Evolutionary conservation across 2,113 vertebrate genomes (phyloP).

Genomic region (Empidonax alnorum): DNA sequence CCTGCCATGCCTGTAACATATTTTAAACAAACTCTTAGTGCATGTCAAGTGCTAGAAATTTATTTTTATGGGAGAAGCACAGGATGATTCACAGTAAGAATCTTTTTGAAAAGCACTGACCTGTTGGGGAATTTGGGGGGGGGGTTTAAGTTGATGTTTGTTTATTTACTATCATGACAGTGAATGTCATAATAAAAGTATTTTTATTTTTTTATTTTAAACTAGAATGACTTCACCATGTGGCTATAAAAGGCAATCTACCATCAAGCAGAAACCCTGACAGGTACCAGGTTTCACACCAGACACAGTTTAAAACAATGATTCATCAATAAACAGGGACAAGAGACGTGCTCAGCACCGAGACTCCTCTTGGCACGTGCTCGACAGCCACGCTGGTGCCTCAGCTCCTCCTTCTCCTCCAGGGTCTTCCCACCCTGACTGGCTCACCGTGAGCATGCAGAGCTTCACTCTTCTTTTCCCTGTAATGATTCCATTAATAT

Average conservation of each 20-base stretch:
- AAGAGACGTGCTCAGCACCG: fast-evolving
- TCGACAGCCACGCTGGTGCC: not conserved
- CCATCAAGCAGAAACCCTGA: not conserved
- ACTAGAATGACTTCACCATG: not conserved
- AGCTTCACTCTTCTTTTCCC: not conserved
- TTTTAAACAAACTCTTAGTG: not conserved
- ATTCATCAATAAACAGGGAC: not conserved
- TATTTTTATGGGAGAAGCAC: not conserved
- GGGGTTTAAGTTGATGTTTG: fast-evolving
- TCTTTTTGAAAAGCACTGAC: not conserved
- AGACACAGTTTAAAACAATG: not conserved
- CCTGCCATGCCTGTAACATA: not conserved
- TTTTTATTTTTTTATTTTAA: not conserved
- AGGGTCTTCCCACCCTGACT: not conserved
- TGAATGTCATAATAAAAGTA: not conserved
- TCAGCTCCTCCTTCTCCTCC: not conserved
- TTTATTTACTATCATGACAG: not conserved
- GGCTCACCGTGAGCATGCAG: not conserved
- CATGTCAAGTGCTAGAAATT: not conserved
- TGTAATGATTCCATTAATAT: not conserved
- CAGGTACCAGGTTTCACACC: not conserved
- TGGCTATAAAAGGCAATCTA: not conserved
- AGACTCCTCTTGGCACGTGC: not conserved
- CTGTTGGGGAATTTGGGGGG: not conserved
- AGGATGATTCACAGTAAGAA: not conserved